Base-by-base conservation (phyloP, 2,888 invertebrate species). In the Dromius quadrimaculatus region DNA sequence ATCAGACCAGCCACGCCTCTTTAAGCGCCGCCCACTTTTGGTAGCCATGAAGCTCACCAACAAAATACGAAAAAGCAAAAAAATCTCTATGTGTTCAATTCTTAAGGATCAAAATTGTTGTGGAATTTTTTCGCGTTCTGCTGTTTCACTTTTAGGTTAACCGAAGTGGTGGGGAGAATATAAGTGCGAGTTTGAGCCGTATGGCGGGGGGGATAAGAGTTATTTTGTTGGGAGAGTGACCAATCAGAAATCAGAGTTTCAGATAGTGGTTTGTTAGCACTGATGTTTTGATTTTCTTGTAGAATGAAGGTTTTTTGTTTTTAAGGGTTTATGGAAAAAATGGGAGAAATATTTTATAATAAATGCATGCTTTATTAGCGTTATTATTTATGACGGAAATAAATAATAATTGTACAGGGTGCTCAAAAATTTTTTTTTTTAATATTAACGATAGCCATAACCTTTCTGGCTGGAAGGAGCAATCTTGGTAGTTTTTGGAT, bases 1-100 rank as follows among this genome's bases (percentile, higher is more conserved):
- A 20, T 66, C 9, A 9, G 65, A 62, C 50, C 2, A 32, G 74
- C 54, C 66, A 77, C 81, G 80, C 81, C 81, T 63, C 62, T 59
- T 54, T 41, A 72, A 70, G 76, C 76, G 75, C 77, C 80, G 75
- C 81, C 82, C 74, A 75, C 76, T 76, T 6, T 80, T 80, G 82
- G 82, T 81, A 81, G 82, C 82, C 82, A 82, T 82, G 81, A 82
- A 13, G 81, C 77, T 79, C 78, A 19, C 22, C 6, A 2, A 8
- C 11, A 15, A 15, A 8, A 15, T 1, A 2, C 17, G 20, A 11
- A 19, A 1, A 8, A 17, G 28, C n/a, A 64, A 36, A 50, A 70
- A 62, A 71, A 71, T 19, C 57, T 71, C 71, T 73, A 73, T 64
- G 38, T 20, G 34, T 54, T 13, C 9, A 43, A 20, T 22, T 3